phyloP scores from a whole-genome alignment of 1,140 invertebrate genomes.

The Drosophila mauritiana region DNA sequence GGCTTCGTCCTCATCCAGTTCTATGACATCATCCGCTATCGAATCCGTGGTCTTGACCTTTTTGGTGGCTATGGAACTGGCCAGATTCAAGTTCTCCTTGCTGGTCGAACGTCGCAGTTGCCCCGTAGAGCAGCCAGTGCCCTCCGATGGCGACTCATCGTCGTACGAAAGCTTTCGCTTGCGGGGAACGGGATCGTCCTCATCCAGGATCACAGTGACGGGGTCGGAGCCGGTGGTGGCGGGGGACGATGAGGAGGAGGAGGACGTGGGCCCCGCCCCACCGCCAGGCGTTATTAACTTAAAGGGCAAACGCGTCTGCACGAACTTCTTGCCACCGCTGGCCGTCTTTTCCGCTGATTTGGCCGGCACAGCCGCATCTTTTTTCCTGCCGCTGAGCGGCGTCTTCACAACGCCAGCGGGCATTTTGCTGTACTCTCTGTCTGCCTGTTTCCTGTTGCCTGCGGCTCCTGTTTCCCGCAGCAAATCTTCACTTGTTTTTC shows the following conservation, averaged over 20 bases:
- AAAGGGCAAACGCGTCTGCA: constrained; percentile 84
- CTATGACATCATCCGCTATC: constrained; percentile 44
- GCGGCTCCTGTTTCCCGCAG: background rate
- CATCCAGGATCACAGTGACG: constrained; percentile 13
- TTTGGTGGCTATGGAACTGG: constrained; percentile 31
- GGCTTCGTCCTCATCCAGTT: constrained; percentile 47
- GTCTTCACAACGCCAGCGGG: constrained; percentile 64
- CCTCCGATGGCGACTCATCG: constrained; percentile 24
- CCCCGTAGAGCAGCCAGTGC: constrained; percentile 52
- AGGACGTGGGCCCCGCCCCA: background rate
- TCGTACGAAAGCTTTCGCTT: constrained; percentile 73
- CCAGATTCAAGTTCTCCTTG: constrained; percentile 60
- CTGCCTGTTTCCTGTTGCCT: background rate
- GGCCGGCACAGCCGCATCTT: constrained; percentile 26
- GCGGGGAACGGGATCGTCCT: constrained; percentile 35
- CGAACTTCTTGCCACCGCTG: constrained; percentile 80
- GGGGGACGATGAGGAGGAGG: background rate
- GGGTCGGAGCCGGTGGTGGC: background rate
- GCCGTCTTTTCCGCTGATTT: constrained; percentile 51
- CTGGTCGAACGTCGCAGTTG: constrained; percentile 54
- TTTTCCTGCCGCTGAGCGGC: constrained; percentile 38
- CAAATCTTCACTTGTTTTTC: constrained; percentile 18
- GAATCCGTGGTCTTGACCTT: constrained; percentile 43
- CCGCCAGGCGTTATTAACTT: constrained; percentile 67
- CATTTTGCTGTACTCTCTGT: constrained; percentile 33